A percentile compares a stretch with the other conserved stretches of the same genome.
phyloP scores from a whole-genome alignment of 2,888 invertebrate species.

The Campoletis raptor region DNA sequence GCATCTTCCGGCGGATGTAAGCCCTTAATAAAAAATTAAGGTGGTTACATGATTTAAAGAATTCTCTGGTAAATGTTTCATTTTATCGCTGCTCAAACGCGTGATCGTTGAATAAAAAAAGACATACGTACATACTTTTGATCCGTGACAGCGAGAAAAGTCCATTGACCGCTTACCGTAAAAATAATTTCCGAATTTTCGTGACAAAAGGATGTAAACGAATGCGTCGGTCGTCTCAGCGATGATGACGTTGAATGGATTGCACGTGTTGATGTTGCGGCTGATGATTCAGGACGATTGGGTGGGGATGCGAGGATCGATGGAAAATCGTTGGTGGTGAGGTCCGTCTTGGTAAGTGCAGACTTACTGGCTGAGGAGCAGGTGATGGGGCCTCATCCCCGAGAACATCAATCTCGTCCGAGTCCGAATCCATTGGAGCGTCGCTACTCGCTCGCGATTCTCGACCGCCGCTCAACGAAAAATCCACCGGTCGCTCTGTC shows the following conservation, averaged over 20 bases:
- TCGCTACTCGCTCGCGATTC: conserved; percentile 83
- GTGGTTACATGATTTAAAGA: neutral
- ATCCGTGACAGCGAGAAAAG: conserved; percentile 25
- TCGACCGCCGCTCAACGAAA: conserved; percentile 80
- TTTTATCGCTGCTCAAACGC: neutral
- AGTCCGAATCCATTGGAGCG: conserved; percentile 80
- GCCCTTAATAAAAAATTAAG: neutral
- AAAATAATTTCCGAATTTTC: neutral
- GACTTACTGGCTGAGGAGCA: conserved; percentile 57
- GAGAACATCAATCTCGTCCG: conserved; percentile 83
- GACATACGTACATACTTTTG: conserved; percentile 53
- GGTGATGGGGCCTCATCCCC: conserved; percentile 81
- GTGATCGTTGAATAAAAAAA: neutral
- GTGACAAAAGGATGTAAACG: neutral
- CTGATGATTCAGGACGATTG: conserved; percentile 78
- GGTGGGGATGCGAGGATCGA: conserved; percentile 77
- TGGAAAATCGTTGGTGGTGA: conserved; percentile 77
- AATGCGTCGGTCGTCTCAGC: conserved; percentile 75
- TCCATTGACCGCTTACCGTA: neutral
- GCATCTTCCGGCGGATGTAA: neutral
- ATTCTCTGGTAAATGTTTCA: neutral
- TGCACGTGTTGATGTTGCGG: conserved; percentile 73
- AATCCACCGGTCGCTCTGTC: conserved; percentile 82
- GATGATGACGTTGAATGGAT: conserved; percentile 81
- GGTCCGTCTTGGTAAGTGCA: conserved; percentile 60